Evolutionary conservation across 2,797 vertebrate genomes (phyloP).

Genomic region (Ctenochaetus hawaiiensis): DNA sequence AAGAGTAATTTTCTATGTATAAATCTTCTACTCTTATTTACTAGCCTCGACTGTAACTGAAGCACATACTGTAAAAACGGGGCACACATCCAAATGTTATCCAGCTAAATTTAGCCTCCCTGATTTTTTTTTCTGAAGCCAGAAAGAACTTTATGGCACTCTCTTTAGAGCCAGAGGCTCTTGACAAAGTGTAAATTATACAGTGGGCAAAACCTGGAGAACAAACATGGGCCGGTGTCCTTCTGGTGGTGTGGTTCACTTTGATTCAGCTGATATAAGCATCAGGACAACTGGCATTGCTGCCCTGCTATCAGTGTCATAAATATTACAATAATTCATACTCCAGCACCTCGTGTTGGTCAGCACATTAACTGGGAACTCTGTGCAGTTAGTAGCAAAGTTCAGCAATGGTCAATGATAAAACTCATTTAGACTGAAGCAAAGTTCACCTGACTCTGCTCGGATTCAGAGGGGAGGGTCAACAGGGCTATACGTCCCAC

Average conservation of each 20-base stretch:
- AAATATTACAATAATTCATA: slow-evolving; percentile 67
- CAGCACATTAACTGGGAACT: slow-evolving; percentile 55
- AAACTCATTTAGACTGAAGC: slow-evolving; percentile 78
- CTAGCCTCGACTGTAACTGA: slow-evolving; percentile 42
- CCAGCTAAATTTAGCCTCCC: slow-evolving; percentile 66
- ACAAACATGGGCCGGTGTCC: slow-evolving; percentile 61
- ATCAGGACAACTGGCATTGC: slow-evolving; percentile 32
- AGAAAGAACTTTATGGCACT: slow-evolving; percentile 56
- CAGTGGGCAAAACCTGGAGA: slow-evolving; percentile 45
- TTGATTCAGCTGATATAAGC: slow-evolving; percentile 52
- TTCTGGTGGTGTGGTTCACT: slow-evolving; percentile 40
- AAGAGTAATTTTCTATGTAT: slow-evolving; percentile 20
- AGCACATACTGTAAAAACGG: slow-evolving; percentile 57
- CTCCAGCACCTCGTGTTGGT: slow-evolving; percentile 43
- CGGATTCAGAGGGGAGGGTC: slow-evolving; percentile 33
- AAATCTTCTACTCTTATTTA: slow-evolving; percentile 48
- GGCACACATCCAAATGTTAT: slow-evolving; percentile 63
- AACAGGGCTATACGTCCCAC: background rate
- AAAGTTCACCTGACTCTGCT: slow-evolving; percentile 81
- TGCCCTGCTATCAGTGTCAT: slow-evolving; percentile 56
- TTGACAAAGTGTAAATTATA: slow-evolving; percentile 61
- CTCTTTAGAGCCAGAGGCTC: slow-evolving; percentile 45
- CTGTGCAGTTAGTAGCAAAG: slow-evolving; percentile 73
- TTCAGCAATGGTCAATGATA: slow-evolving; percentile 83
- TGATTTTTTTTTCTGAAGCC: slow-evolving; percentile 40